Conservation (phyloP, 2,113 vertebrate species). For the Lampris incognitus region DNA sequence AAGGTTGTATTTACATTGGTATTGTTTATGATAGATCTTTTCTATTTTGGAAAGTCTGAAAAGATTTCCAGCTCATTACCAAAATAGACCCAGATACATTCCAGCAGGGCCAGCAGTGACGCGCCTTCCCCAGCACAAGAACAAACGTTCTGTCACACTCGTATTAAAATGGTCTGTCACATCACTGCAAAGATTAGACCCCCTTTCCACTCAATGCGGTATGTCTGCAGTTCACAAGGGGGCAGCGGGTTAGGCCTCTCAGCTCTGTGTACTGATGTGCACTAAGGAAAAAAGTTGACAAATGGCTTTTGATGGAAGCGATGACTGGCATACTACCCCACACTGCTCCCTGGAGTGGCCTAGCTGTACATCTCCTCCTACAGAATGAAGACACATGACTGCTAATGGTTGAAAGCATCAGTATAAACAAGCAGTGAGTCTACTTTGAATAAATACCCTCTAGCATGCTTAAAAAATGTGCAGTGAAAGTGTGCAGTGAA, state of each 20-base stretch:
- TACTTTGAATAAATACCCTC: background rate
- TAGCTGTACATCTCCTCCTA: constrained; percentile 32
- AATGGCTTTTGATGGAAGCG: constrained; percentile 67
- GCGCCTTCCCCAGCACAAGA: background rate
- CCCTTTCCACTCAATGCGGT: constrained; percentile 48
- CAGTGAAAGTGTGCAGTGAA: constrained; percentile 19
- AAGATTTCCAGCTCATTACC: too few species aligned
- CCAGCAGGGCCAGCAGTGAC: background rate
- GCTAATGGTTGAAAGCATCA: constrained; percentile 25
- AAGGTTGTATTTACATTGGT: too few species aligned
- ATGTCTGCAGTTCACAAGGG: constrained; percentile 34
- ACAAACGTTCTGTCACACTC: constrained; percentile 5
- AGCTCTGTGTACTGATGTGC: constrained; percentile 61
- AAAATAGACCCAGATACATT: background rate
- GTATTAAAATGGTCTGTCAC: constrained; percentile 21
- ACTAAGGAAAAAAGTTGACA: constrained; percentile 61
- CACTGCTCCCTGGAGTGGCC: constrained; percentile 38
- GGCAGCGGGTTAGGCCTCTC: constrained; percentile 52
- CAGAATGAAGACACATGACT: constrained; percentile 22
- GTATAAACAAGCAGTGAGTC: constrained; percentile 17
- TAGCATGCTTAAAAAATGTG: constrained; percentile 5
- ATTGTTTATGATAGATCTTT: too few species aligned
- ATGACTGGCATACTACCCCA: constrained; percentile 52
- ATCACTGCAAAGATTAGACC: constrained; percentile 32
- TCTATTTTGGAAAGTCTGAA: too few species aligned